These are phyloP conservation scores for Aplochiton taeniatus DNA, from an alignment of 2,797 vertebrate genomes.

Conservation along the genomic window DNA sequence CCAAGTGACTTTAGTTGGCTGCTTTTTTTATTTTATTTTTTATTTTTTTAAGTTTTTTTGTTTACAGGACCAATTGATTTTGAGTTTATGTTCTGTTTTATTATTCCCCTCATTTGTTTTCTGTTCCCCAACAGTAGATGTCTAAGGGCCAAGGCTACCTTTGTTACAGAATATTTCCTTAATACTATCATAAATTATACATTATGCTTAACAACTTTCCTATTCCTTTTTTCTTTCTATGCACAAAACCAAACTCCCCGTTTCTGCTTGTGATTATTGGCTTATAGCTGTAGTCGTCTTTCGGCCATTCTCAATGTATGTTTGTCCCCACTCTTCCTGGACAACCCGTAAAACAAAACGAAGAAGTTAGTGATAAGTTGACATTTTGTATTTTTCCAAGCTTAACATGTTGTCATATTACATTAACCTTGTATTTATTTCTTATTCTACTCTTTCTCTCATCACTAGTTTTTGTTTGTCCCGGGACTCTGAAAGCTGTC, in stretches of 20 bases:
- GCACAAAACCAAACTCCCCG: constrained; percentile 68
- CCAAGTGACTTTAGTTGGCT: constrained; percentile 76
- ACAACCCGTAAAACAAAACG: constrained; percentile 70
- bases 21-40: constrained; percentile 58
- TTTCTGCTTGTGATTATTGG: constrained; percentile 72
- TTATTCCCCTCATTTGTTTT: constrained; percentile 66
- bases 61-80: constrained; percentile 76
- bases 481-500: constrained; percentile 98
- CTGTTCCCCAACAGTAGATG: constrained; percentile 71
- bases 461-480: constrained; percentile 99
- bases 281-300: constrained; percentile 70
- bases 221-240: constrained; percentile 71
- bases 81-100: constrained; percentile 66
- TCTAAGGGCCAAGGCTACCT: constrained; percentile 73
- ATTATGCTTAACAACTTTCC: constrained; percentile 72
- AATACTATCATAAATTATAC: constrained; percentile 49
- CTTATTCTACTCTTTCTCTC: constrained; percentile 89
- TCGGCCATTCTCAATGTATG: constrained; percentile 69
- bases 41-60: constrained; percentile 53
- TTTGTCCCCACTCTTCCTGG: constrained; percentile 68
- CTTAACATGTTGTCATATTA: too few relatives aligned
- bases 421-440: constrained; percentile 55
- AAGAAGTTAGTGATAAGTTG: constrained; percentile 56
- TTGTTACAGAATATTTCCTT: constrained; percentile 65
- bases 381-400: constrained; percentile 27